Evolutionary conservation across 2,888 invertebrate species (phyloP).

Genomic region (Cataglyphis albicans): DNA sequence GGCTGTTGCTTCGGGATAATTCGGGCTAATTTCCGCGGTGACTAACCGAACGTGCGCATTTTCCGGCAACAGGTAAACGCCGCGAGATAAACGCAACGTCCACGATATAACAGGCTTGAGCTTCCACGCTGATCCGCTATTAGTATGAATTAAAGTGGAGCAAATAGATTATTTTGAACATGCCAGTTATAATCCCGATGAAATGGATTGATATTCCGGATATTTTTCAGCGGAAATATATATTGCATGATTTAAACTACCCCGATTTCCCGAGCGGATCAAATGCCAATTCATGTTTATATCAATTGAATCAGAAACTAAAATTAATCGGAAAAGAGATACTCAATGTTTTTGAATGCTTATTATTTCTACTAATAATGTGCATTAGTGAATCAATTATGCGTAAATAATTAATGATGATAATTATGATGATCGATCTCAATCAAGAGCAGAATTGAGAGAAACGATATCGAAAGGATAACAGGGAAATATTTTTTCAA

Average conservation of each 20-base stretch:
- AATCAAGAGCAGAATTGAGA: neutral
- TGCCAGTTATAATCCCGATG: neutral
- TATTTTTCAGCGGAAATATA: constrained; percentile 33
- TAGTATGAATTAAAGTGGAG: constrained; percentile 49
- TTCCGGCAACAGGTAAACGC: constrained; percentile 56
- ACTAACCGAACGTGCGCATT: constrained; percentile 35
- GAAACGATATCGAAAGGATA: neutral
- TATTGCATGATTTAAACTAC: constrained; percentile 39
- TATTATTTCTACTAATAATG: neutral
- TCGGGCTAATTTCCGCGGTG: constrained; percentile 36
- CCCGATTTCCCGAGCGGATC: constrained; percentile 14
- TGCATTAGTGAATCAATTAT: neutral
- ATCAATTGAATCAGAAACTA: constrained; percentile 34
- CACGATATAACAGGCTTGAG: constrained; percentile 12
- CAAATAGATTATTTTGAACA: constrained; percentile 50
- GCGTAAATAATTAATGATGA: constrained; percentile 14
- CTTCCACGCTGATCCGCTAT: constrained; percentile 26
- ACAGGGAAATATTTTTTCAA: constrained; percentile 8
- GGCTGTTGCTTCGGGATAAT: constrained; percentile 47
- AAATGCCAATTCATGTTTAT: constrained; percentile 38
- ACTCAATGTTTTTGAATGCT: constrained; percentile 7
- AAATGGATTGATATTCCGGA: constrained; percentile 29
- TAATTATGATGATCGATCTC: neutral
- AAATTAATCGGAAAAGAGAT: constrained; percentile 39
- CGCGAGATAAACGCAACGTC: constrained; percentile 35